Conservation (phyloP, 1,140 invertebrate genomes). For the Drosophila hydei region DNA sequence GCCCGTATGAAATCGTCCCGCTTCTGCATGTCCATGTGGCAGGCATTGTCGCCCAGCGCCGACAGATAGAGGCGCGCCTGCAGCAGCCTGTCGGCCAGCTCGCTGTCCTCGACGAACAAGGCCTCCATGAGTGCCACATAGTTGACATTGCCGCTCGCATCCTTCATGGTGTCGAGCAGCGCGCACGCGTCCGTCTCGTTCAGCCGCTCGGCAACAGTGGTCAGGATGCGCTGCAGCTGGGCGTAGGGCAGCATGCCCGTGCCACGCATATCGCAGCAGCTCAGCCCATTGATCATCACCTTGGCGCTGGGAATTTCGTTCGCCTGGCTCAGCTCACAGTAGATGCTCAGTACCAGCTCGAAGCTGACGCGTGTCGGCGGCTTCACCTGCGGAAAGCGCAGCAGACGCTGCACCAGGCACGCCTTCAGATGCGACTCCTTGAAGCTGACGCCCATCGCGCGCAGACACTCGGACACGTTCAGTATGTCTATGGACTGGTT, state of each 20-base stretch:
- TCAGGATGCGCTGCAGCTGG: constrained; percentile 97
- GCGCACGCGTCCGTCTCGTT: constrained; percentile 90
- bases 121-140: constrained; percentile 37
- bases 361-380: constrained; percentile 28
- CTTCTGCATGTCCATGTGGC: constrained; percentile 42
- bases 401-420: constrained; percentile 2
- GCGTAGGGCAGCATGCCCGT: constrained; percentile 95
- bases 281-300: constrained; percentile 78
- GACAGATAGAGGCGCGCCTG: constrained; percentile 44
- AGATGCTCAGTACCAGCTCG: constrained; percentile 49
- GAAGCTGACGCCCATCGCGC: constrained; percentile 79
- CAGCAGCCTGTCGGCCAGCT: neutral
- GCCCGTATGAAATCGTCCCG: constrained; percentile 45
- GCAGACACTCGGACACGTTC: constrained; percentile 67
- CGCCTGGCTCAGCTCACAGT: constrained; percentile 32
- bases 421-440: constrained; percentile 62
- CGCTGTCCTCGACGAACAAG: constrained; percentile 21
- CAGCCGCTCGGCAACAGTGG: constrained; percentile 95
- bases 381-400: neutral
- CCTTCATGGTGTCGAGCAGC: constrained; percentile 24
- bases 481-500: constrained; percentile 21
- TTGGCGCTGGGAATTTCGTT: constrained; percentile 33
- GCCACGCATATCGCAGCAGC: constrained; percentile 95
- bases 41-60: constrained; percentile 53
- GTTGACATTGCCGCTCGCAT: constrained; percentile 30